Percentiles rank a stretch among this genome's conserved stretches.
phyloP scores from a whole-genome alignment of 2,797 vertebrate species.

The Gadopsis bispinosus region DNA sequence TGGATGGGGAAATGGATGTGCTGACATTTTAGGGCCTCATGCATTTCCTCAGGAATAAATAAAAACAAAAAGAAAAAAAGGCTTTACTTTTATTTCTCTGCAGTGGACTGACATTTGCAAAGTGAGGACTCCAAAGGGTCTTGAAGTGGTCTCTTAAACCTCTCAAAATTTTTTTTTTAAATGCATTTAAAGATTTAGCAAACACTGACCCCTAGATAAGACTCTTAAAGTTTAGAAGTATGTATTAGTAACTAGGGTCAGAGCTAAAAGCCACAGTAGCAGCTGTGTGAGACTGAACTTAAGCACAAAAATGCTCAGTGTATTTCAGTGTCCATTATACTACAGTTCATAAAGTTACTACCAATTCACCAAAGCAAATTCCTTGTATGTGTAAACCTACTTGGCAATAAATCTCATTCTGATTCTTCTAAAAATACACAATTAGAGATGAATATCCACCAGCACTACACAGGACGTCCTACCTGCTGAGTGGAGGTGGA shows the following conservation, averaged over 20 bases:
- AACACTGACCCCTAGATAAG: background rate
- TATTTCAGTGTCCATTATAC: background rate
- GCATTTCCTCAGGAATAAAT: background rate
- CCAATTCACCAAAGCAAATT: too few relatives aligned
- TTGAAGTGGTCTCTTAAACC: background rate
- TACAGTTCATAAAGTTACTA: background rate
- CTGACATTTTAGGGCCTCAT: background rate
- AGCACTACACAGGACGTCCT: background rate
- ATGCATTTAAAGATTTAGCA: background rate
- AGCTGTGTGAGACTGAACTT: background rate
- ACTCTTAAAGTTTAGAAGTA: background rate
- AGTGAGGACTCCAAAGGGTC: background rate
- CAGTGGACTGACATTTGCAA: background rate
- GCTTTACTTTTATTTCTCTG: too few relatives aligned
- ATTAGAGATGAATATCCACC: background rate
- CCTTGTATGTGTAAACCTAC: too few relatives aligned
- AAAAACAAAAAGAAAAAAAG: too few relatives aligned
- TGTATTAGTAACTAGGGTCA: background rate
- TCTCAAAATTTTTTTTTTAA: background rate
- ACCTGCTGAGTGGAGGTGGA: constrained; percentile 74
- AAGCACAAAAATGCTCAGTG: background rate
- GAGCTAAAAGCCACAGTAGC: background rate
- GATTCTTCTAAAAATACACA: background rate
- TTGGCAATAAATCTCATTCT: too few relatives aligned
- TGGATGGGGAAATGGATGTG: constrained; percentile 11